Conservation (phyloP, 2,797 vertebrate genomes). For the Cyclopterus lumpus region DNA sequence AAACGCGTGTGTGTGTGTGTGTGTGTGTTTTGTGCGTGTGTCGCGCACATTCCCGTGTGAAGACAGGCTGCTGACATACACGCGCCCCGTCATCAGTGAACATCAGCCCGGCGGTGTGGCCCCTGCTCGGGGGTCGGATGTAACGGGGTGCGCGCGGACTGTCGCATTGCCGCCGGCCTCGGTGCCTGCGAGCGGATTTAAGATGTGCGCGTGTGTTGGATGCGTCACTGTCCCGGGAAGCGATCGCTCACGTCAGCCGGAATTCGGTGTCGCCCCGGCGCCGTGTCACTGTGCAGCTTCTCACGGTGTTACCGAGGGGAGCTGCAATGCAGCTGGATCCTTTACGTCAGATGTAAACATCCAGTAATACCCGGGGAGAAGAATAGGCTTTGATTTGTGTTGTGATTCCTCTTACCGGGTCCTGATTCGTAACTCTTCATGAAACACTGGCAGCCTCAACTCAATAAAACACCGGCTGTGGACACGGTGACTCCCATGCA, state of each 20-base stretch:
- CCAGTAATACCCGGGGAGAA: neutral
- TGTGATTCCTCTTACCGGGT: neutral
- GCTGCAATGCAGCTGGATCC: conserved; percentile 68
- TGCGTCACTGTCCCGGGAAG: conserved; percentile 75
- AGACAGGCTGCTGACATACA: conserved; percentile 1
- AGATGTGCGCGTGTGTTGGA: conserved; percentile 55
- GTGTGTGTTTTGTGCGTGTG: conserved; percentile 7
- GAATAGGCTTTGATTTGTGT: conserved; percentile 1
- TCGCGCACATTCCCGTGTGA: conserved; percentile 30
- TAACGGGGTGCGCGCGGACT: conserved; percentile 54
- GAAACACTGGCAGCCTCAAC: conserved; percentile 32
- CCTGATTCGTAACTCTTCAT: conserved; percentile 31
- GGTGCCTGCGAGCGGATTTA: conserved; percentile 56
- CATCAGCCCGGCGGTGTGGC: neutral
- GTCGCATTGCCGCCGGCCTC: conserved; percentile 79
- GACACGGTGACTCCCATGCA: conserved; percentile 18
- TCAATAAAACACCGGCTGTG: conserved; percentile 24
- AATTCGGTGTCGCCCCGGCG: conserved; percentile 16
- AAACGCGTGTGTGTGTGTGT: conserved; percentile 3
- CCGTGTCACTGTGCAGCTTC: neutral
- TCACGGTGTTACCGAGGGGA: neutral
- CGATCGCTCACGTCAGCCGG: conserved; percentile 39
- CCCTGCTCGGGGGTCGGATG: conserved; percentile 33
- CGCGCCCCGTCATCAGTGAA: neutral
- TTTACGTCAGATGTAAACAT: neutral